phyloP scores from a whole-genome alignment of 2,113 vertebrate species.

The Hyaena hyaena region DNA sequence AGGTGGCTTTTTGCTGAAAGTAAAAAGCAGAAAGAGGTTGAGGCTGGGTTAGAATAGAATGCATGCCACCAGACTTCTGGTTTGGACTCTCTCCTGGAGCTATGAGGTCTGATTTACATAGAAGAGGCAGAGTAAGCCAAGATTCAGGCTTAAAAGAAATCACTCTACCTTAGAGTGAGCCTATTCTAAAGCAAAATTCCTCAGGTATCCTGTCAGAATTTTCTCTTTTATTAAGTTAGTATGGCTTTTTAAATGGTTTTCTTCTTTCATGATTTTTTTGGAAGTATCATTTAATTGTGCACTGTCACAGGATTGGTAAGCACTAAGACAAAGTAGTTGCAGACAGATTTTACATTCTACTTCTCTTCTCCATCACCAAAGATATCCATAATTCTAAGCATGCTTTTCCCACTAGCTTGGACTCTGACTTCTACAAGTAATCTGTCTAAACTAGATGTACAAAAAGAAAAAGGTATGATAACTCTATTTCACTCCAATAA shows the following conservation, averaged over 20 bases:
- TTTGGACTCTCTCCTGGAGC: background rate
- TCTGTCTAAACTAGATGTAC: background rate
- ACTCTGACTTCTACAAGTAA: background rate
- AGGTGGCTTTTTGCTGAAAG: background rate
- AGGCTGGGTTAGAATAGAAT: background rate
- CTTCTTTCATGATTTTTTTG: background rate
- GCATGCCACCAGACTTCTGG: no score
- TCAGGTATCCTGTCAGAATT: background rate
- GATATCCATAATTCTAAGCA: background rate
- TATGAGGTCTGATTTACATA: background rate
- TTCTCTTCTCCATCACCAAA: background rate
- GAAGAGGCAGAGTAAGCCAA: background rate
- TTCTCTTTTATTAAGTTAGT: background rate
- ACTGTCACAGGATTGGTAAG: background rate
- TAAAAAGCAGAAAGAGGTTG: background rate
- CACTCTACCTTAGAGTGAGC: no score
- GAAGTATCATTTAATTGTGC: slow-evolving; percentile 2
- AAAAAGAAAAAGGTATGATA: background rate
- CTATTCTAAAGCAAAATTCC: background rate
- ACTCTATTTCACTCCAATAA: background rate
- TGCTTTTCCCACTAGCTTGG: background rate
- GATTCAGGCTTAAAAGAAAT: background rate
- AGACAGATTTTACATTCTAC: background rate
- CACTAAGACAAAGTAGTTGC: background rate
- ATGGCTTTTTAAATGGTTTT: background rate